Evolutionary conservation across 2,888 invertebrate genomes (phyloP).

Genomic region (Drosophila limbata): DNA sequence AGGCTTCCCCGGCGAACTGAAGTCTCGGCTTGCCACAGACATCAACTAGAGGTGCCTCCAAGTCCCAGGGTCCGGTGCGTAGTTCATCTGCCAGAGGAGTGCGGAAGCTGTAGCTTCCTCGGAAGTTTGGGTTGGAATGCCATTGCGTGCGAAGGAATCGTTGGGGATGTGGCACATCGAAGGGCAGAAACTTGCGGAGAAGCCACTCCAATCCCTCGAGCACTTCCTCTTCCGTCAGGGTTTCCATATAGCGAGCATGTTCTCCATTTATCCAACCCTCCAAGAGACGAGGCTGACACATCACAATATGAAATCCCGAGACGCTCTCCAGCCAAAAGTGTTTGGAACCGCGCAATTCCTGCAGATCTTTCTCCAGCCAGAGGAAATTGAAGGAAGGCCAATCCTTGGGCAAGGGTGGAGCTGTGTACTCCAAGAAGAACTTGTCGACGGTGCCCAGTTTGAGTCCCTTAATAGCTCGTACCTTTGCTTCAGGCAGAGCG

Average conservation of each 20-base stretch:
- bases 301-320: constrained; percentile 88
- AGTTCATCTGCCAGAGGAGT: constrained; percentile 87
- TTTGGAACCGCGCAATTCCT: constrained; percentile 61
- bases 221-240: constrained; percentile 86
- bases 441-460: constrained; percentile 88
- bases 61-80: constrained; percentile 86
- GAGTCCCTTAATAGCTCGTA: constrained; percentile 86
- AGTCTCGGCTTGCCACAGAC: constrained; percentile 85
- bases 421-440: constrained; percentile 87
- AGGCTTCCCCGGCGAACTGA: constrained; percentile 90
- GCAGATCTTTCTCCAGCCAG: constrained; percentile 86
- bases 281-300: constrained; percentile 87
- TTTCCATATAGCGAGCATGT: constrained; percentile 88
- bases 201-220: constrained; percentile 70
- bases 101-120: constrained; percentile 89
- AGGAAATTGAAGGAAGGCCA: constrained; percentile 86
- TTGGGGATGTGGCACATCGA: constrained; percentile 67
- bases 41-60: constrained; percentile 86
- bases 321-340: constrained; percentile 88
- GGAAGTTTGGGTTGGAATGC: constrained; percentile 87
- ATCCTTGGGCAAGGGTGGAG: constrained; percentile 86
- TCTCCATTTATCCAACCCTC: constrained; percentile 89
- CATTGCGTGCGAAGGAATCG: constrained; percentile 87
- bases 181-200: constrained; percentile 72
- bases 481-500: constrained; percentile 85